Evolutionary conservation across 2,888 invertebrate species (phyloP).

Genomic region (Lycophotia porphyrea): DNA sequence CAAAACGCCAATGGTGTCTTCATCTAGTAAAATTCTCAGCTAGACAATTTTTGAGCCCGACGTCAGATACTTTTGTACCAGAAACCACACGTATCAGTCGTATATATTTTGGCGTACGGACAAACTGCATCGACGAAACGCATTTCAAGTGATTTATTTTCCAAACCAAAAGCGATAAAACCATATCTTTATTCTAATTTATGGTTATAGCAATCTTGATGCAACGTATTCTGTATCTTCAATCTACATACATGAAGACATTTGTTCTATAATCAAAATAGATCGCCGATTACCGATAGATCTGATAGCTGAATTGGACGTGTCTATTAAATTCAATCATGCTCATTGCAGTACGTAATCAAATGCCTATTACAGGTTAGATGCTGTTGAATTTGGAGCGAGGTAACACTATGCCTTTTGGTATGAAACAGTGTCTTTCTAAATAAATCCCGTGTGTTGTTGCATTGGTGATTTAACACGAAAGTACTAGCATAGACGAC

Average conservation of each 20-base stretch:
- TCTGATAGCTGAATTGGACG: slow-evolving; percentile 18
- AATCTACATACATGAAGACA: slow-evolving; percentile 16
- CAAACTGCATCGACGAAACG: background rate
- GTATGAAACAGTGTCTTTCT: background rate
- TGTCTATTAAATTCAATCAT: slow-evolving; percentile 36
- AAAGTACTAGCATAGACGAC: background rate
- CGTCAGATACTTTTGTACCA: background rate
- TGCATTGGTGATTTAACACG: background rate
- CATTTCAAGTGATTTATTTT: slow-evolving; percentile 10
- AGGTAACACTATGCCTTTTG: background rate
- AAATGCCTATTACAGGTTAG: slow-evolving; percentile 17
- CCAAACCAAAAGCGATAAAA: background rate
- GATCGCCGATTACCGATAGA: slow-evolving; percentile 23
- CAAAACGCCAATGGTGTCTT: background rate
- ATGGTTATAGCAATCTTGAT: background rate
- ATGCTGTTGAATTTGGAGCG: background rate
- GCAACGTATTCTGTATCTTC: too few species aligned
- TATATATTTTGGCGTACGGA: background rate
- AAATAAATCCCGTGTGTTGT: background rate
- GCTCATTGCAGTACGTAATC: slow-evolving; percentile 38
- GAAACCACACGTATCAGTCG: background rate
- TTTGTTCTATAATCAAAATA: slow-evolving; percentile 24
- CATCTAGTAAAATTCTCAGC: background rate
- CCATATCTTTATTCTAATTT: background rate
- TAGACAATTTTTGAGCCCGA: background rate